Evolutionary conservation across 2,113 vertebrate species (phyloP).

Genomic region (Willisornis vidua): DNA sequence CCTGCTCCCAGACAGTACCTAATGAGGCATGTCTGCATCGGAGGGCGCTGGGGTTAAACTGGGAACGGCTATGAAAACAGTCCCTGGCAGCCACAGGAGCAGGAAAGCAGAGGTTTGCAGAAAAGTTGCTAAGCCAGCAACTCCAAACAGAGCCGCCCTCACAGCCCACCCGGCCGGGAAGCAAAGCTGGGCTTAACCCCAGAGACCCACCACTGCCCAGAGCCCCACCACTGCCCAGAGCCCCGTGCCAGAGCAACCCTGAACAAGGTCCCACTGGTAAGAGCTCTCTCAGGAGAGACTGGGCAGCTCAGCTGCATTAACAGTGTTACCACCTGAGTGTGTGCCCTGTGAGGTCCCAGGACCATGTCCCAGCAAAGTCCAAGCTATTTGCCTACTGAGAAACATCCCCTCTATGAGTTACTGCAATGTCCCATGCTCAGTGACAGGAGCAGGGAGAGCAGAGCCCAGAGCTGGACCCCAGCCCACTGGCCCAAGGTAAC

Average conservation of each 20-base stretch:
- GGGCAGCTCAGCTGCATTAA: not conserved
- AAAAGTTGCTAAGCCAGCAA: constrained; percentile 52
- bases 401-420: not conserved
- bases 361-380: not conserved
- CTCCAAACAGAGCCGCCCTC: not conserved
- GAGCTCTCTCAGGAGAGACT: not conserved
- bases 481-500: fast-evolving
- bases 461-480: not conserved
- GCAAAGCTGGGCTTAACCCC: not conserved
- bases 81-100: not conserved
- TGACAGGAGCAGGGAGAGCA: not conserved
- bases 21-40: not conserved
- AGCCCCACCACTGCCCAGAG: not conserved
- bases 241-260: fast-evolving
- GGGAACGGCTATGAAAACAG: constrained; percentile 20
- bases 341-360: not conserved
- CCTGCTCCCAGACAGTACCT: not conserved
- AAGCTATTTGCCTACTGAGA: not conserved
- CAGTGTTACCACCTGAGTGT: fast-evolving
- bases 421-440: not conserved
- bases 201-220: fast-evolving
- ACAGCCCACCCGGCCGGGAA: not conserved
- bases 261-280: not conserved
- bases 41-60: not conserved
- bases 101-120: constrained; percentile 61